Evolutionary conservation across 2,113 vertebrate genomes (phyloP), one percentile per base, ranked within the genome.

Genomic region (Prochilodus magdalenae): DNA sequence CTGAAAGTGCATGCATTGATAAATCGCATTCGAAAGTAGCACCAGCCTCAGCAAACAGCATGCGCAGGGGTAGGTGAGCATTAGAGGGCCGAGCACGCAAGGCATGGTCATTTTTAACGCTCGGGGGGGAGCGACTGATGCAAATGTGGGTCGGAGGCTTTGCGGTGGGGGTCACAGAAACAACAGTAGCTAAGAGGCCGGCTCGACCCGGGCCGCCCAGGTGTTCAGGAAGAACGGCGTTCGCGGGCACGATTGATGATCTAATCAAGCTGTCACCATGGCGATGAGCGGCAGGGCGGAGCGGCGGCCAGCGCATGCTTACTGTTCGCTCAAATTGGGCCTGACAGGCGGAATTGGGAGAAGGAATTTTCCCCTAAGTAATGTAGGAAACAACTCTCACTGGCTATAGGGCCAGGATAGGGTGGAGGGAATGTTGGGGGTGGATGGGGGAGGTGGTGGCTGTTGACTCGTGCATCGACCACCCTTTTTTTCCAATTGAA

Each of bases 251-350:
- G 95, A 96, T 96, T 96, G 96, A 97, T 96, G 95, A 95, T 94
- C 95, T 96, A 96, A 96, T 97, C 95, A 96, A 96, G 94, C 94
- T 97, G 96, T 97, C 95, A 95, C 95, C 94, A 86, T 94, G 93
- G 94, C 93, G 94, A 95, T 94, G 94, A 94, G 94, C 92, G 88
- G 93, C 93, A 93, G 94, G 94, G 94, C 90, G 94, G 59, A 80
- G 71, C 55, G 73, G 74, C 63, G 20, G 47, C 14, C 63, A 7
- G 94, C 94, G 93, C 94, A 96, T 97, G 96, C 93, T 96, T 95
- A 96, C 94, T 95, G 94, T 96, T 96, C 92, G 91, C 94, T 94
- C 92, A 95, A 96, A 97, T 97, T 95, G 95, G 94, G 94, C 93
- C 94, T 96, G 95, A 96, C 95, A 95, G 95, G 95, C 95, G 94